Evolutionary conservation across 92 coral and sea anemone species (phyloP), one percentile per base, ranked within the genome.

Genomic region (Montipora capitata): DNA sequence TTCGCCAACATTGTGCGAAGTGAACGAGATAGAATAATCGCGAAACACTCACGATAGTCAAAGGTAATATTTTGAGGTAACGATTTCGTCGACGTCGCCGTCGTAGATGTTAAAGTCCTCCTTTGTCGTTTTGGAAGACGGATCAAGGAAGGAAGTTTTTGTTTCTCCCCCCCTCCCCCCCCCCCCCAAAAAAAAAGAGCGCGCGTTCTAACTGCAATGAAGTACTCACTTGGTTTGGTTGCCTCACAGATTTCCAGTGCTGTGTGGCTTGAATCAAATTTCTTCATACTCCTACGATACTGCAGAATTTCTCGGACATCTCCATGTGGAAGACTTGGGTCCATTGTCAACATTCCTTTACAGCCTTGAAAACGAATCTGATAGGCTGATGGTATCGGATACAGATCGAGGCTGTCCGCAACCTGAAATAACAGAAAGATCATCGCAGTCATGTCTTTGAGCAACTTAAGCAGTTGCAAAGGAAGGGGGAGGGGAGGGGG

Each of bases 341-440:
- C 98, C 7, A 96, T 82, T 20, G 99, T 95, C 57, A 96, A 76
- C 93, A 96, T 96, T 0, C 99, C 99, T 78, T 96, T 96, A 80
- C 98, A 96, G 64, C 99, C 99, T 5, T 89, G 95, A 79, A 80
- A 96, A 15, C 99, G 96, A 52, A 96, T 95, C 82, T 96, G 99
- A 75, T 79, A 95, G 54, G 99, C 99, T 12, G 98, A 95, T 9
- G 99, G 99, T 4, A 81, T 89, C 12, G 77, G 66, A 8, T 79
- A 80, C 76, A 93, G 79, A 18, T 92, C 93, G 73, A 96, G 95
- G 77, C 94, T 91, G 18, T 78, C 73, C 14, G 97, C 94, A 6
- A 96, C 98, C 99, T 96, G 72, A 14, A 80, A 48, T 10, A 48
- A 48, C 10, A 48, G 35, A 27, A 27, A 27, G 35, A 27, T 1